Evolutionary conservation across 2,888 invertebrate species (phyloP).

Genomic region (Furcula furcula): DNA sequence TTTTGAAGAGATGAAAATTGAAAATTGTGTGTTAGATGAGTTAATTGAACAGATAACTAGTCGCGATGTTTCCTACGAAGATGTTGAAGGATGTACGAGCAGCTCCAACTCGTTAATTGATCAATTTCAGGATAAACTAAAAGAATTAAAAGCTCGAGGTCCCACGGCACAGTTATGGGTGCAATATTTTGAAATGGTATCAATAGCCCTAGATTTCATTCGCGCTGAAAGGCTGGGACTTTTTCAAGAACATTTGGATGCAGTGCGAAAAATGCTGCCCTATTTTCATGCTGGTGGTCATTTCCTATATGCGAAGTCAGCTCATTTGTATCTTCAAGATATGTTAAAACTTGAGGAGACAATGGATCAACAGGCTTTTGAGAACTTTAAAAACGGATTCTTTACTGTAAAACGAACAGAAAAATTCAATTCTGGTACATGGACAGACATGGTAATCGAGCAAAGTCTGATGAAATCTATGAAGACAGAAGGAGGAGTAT

Average conservation of each 20-base stretch:
- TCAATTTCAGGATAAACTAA: conserved; percentile 24
- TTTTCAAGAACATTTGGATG: conserved; percentile 33
- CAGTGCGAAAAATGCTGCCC: conserved; percentile 39
- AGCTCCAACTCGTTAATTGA: conserved; percentile 18
- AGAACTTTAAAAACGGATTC: conserved; percentile 20
- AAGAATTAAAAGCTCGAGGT: conserved; percentile 22
- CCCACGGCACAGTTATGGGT: conserved; percentile 42
- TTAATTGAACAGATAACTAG: conserved; percentile 31
- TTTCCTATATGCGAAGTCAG: conserved; percentile 38
- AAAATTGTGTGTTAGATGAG: conserved; percentile 27
- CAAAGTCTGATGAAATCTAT: conserved; percentile 30
- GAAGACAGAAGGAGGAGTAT: conserved; percentile 31
- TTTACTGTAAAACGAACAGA: conserved; percentile 33
- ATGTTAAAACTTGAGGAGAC: conserved; percentile 28
- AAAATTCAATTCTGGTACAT: conserved; percentile 30
- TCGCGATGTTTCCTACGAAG: conserved; percentile 29
- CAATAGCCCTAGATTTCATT: conserved; percentile 33
- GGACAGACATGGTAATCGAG: conserved; percentile 30
- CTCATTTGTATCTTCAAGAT: conserved; percentile 35
- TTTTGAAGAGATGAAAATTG: conserved; percentile 32
- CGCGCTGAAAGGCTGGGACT: conserved; percentile 31
- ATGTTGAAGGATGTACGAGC: conserved; percentile 30
- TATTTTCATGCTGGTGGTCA: conserved; percentile 45
- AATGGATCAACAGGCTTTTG: conserved; percentile 18
- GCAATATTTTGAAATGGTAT: conserved; percentile 42